phyloP scores from a whole-genome alignment of 2,113 vertebrate species.

The Scatophagus argus region DNA sequence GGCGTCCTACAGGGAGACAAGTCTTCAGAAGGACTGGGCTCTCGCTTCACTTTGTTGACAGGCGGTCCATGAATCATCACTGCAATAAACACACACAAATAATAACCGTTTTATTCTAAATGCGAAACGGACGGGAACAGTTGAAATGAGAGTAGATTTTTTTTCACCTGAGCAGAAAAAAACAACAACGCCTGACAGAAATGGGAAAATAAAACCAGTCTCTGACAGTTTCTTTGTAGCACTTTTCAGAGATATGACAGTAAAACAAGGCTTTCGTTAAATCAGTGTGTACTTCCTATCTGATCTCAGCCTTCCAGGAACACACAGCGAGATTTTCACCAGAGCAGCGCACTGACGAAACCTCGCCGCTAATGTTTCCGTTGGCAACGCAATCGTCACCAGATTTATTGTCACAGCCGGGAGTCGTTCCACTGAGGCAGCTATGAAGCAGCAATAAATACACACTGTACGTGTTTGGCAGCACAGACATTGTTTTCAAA shows the following conservation, averaged over 20 bases:
- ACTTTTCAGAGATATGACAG: background rate
- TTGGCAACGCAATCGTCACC: background rate
- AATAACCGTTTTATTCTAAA: background rate
- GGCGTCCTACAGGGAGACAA: slow-evolving; percentile 88
- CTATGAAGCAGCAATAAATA: slow-evolving; percentile 26
- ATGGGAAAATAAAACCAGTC: too few species aligned
- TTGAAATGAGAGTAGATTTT: too few species aligned
- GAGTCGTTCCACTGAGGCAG: background rate
- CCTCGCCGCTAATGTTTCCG: background rate
- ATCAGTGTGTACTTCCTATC: too few species aligned
- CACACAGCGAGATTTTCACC: background rate
- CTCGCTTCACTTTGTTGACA: slow-evolving; percentile 92
- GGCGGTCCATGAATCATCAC: slow-evolving; percentile 92
- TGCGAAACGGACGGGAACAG: too few species aligned
- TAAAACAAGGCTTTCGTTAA: too few species aligned
- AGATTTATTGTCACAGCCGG: background rate
- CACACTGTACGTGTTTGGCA: slow-evolving; percentile 15
- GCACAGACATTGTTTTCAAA: slow-evolving; percentile 1
- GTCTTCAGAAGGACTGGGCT: slow-evolving; percentile 88
- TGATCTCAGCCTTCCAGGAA: slow-evolving; percentile 28
- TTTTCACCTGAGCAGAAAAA: too few species aligned
- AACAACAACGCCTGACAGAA: too few species aligned
- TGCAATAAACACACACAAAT: slow-evolving; percentile 59
- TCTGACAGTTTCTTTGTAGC: too few species aligned
- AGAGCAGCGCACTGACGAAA: background rate